Base-by-base conservation (phyloP, 1,140 invertebrate species). In the Ceratoteleas bidentatus region DNA sequence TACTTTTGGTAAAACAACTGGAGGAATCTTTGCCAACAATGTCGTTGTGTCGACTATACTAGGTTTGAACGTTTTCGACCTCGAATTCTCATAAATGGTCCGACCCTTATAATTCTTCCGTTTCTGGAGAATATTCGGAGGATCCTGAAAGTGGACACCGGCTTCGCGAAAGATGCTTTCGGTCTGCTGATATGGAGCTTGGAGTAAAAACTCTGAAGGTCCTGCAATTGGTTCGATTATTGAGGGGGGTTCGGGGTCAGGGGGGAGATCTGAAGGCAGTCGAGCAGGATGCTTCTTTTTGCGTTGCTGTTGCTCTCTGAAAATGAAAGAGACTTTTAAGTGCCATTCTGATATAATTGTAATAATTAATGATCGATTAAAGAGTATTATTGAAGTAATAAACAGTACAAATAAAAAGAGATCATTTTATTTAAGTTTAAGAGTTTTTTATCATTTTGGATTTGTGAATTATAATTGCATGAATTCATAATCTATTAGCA, bases 101-200 rank as follows among this genome's bases (percentile, higher is more conserved):
- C 61, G 78, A 13, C 87, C 88, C 80, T 86, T 90, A 14, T 90
- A 90, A 87, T 91, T 90, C 72, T 86, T 90, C 34, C 78, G 69
- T 90, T 90, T 24, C 24, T 34, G 32, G 10, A 6, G 76, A 33
- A 33, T 6, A 40, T 34, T 1, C 24, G 33, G 3, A 75, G 47
- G 15, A 56, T 33, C 81, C 62, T 33, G 0, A 36, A 52, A 47
- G 70, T 60, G 52, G 0, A 74, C 34, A 7, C 54, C 43, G n/a
- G 45, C 47, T 13, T 38, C 4, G 47, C 52, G 56, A 8, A 87
- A 53, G 32, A 88, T 61, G 43, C 64, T 9, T 16, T 89, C 88
- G 0, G 33, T 69, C 32, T 61, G 36, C 43, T 85, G 73, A 60
- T 88, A 88, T n/a, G 85, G 85, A 15, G 69, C 15, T 70, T 84